Evolutionary conservation across 2,888 invertebrate species (phyloP), one percentile per base, ranked within the genome.

Genomic region (Parochlus steinenii): DNA sequence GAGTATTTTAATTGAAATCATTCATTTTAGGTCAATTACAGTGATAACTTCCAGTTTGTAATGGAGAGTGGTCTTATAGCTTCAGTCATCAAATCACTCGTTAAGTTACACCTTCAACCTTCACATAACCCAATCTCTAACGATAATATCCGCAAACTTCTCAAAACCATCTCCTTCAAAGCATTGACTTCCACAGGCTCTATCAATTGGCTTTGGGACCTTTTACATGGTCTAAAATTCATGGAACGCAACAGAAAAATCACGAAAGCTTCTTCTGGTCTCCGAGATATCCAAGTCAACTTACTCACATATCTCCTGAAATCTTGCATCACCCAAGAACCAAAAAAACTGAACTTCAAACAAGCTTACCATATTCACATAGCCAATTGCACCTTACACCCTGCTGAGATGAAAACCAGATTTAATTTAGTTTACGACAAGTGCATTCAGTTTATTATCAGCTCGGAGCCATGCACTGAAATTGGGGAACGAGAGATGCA

Each of bases 151-250:
- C 39, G 48, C 3, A 47, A 48, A 20, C 43, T 58, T 12, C 42
- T 58, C 11, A 45, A 42, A 8, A 41, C 40, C 5, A 48, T 59
- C 33, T 54, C 55, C 2, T 47, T 53, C 16, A 50, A 47, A 24
- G 51, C 56, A 1, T 40, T 58, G 0, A 53, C 49, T 24, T 56
- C 57, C 6, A 42, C 47, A n/a, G 57, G 56, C 1, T 52, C 55
- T 20, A 58, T 59, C 5, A 28, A 59, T 55, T 44, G 54, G 19
- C 45, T 59, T 11, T 59, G 58, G 58, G 58, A 59, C 24, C 47
- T 57, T 19, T 43, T 58, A 3, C 58, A 58, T 37, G 49, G 40
- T 12, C 14, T 42, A 11, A 14, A 30, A 12, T 42, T 51, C 38
- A 52, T 53, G 39, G 55, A 56, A 45, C 49, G 51, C 22, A 50